These are phyloP conservation scores for Smittia sp. DNA, from an alignment of 2,888 invertebrate species.

Conservation along the genomic window DNA sequence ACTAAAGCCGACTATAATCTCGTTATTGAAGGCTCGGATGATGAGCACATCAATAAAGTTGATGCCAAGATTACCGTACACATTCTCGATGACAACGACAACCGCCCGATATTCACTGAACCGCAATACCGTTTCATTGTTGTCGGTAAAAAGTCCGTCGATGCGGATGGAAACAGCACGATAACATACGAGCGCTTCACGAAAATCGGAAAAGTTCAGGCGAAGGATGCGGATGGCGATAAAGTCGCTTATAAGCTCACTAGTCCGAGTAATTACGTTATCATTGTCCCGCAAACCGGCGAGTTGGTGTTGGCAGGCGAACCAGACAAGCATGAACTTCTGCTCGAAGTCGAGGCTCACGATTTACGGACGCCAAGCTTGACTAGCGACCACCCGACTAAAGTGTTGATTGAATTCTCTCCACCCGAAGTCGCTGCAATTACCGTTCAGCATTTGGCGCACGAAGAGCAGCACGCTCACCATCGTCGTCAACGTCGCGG, in stretches of 20 bases:
- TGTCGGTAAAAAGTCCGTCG: conserved; percentile 59
- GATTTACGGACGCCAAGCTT: conserved; percentile 74
- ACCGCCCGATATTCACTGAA: conserved; percentile 79
- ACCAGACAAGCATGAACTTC: conserved; percentile 65
- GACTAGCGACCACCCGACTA: conserved; percentile 67
- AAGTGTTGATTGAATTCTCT: conserved; percentile 72
- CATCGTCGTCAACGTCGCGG: conserved; percentile 71
- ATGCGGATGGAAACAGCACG: conserved; percentile 57
- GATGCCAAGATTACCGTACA: conserved; percentile 73
- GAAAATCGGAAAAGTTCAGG: conserved; percentile 79
- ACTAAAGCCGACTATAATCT: conserved; percentile 67
- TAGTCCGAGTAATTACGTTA: conserved; percentile 76
- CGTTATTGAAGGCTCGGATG: conserved; percentile 76
- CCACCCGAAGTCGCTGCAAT: conserved; percentile 59
- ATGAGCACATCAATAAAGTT: conserved; percentile 76
- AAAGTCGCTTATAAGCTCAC: conserved; percentile 81
- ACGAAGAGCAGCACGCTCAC: conserved; percentile 54
- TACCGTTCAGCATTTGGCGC: conserved; percentile 59
- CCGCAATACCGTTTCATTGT: conserved; percentile 75
- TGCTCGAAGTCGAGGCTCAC: conserved; percentile 77
- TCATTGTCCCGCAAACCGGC: conserved; percentile 91
- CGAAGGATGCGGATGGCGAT: conserved; percentile 88
- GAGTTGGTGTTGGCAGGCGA: conserved; percentile 80
- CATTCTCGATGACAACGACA: conserved; percentile 87
- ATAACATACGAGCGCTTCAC: conserved; percentile 74